Conservation (phyloP, 1,140 invertebrate species). For the Drosophila willistoni region DNA sequence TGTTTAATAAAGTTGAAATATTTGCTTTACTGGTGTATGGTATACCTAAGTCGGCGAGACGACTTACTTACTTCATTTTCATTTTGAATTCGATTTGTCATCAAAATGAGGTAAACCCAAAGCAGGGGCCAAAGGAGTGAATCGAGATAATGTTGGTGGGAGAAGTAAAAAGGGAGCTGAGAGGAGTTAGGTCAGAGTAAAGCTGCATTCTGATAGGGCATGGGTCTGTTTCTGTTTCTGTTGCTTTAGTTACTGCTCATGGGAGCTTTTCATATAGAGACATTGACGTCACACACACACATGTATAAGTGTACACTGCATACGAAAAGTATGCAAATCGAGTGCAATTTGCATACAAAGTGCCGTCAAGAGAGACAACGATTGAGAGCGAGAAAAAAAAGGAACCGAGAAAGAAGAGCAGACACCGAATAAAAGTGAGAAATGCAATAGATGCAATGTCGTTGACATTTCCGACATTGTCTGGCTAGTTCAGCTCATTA, state of each 20-base stretch:
- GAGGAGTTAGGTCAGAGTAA: background rate
- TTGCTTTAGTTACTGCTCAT: background rate
- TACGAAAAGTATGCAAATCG: slow-evolving; percentile 76
- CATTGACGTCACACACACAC: slow-evolving; percentile 22
- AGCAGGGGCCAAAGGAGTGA: background rate
- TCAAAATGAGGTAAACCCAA: background rate
- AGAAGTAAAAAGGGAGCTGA: background rate
- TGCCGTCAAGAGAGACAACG: slow-evolving; percentile 60
- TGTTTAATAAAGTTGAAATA: no score
- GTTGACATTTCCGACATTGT: background rate
- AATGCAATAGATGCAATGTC: no score
- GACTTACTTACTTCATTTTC: no score
- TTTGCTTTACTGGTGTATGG: no score
- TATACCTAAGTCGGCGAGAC: no score
- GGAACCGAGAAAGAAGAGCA: background rate
- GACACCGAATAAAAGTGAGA: background rate
- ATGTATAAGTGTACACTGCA: slow-evolving; percentile 52
- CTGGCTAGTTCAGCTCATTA: background rate
- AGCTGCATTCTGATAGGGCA: background rate
- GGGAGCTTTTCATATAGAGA: slow-evolving; percentile 13
- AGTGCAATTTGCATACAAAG: slow-evolving; percentile 76
- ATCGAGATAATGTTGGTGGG: background rate
- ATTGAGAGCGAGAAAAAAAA: background rate
- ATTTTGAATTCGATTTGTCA: slow-evolving; percentile 36
- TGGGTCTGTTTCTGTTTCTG: background rate